Percentiles rank a stretch among this genome's conserved stretches.
Conservation (phyloP, 2,113 vertebrate species). For the Halichoerus grypus region DNA sequence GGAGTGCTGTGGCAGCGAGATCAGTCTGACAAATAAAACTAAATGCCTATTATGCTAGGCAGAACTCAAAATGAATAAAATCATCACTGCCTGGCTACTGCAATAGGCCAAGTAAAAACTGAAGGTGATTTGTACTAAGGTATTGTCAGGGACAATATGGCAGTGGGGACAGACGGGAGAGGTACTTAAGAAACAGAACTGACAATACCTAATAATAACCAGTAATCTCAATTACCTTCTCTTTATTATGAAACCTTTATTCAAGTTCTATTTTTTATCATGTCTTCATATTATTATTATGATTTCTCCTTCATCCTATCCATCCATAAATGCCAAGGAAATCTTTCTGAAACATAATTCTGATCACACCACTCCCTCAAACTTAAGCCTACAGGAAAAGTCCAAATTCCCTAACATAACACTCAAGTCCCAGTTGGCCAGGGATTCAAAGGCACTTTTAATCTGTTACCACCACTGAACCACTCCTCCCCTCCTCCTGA, state of each 20-base stretch:
- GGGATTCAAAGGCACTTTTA: conserved; percentile 58
- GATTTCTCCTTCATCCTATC: conserved; percentile 15
- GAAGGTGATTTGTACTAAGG: not conserved
- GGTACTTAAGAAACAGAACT: conserved; percentile 43
- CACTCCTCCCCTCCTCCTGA: not conserved
- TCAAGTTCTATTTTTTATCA: conserved; percentile 56
- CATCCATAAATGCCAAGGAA: conserved; percentile 37
- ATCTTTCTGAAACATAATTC: conserved; percentile 58
- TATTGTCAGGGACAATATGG: not conserved
- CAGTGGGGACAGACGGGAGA: not conserved
- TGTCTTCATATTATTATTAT: conserved; percentile 24
- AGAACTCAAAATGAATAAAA: conserved; percentile 54
- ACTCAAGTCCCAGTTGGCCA: conserved; percentile 13
- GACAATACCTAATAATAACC: conserved; percentile 19
- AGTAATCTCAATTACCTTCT: not conserved
- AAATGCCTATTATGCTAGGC: conserved; percentile 15
- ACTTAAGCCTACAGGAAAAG: conserved; percentile 33
- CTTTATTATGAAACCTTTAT: conserved; percentile 36
- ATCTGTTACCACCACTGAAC: conserved; percentile 4
- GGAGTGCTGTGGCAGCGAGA: not conserved
- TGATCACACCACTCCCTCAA: not conserved
- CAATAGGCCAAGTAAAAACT: not conserved
- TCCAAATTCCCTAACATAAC: conserved; percentile 42
- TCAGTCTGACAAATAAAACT: conserved; percentile 55
- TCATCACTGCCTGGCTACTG: not conserved